phyloP scores from a whole-genome alignment of 1,140 invertebrate species.

The Dryas iulia region DNA sequence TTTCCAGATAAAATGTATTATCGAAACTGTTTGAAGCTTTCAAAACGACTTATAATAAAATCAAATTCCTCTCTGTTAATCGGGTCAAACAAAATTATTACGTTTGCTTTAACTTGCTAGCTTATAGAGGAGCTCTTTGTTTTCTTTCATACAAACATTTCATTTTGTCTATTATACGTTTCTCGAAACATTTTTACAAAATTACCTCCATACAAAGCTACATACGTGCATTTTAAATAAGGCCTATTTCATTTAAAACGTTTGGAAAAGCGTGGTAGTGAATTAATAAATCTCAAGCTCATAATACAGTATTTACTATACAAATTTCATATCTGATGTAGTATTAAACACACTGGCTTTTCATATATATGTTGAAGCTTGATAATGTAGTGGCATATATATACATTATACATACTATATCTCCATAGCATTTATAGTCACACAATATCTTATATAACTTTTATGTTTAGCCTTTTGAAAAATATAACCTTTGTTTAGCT shows the following conservation, averaged over 20 bases:
- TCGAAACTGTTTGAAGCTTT: no score
- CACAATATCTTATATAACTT: no score
- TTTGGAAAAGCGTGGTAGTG: not conserved
- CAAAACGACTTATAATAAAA: no score
- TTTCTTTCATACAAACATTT: no score
- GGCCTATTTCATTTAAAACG: not conserved
- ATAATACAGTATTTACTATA: not conserved
- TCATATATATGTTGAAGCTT: not conserved
- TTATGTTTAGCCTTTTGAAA: not conserved
- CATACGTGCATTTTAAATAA: not conserved
- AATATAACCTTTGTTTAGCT: not conserved
- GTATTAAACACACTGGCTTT: not conserved
- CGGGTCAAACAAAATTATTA: no score
- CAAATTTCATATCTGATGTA: conserved; percentile 9
- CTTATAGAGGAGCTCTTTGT: no score
- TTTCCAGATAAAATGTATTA: no score
- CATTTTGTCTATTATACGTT: no score
- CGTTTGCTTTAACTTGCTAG: no score
- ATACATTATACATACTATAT: no score
- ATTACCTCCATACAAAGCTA: not conserved
- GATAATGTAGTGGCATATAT: no score
- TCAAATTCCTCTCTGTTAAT: no score
- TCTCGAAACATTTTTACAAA: not conserved
- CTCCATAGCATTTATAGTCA: not conserved
- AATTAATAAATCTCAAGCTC: not conserved